phyloP scores from a whole-genome alignment of 2,797 vertebrate species.

The Mormyrus proboscirostris region DNA sequence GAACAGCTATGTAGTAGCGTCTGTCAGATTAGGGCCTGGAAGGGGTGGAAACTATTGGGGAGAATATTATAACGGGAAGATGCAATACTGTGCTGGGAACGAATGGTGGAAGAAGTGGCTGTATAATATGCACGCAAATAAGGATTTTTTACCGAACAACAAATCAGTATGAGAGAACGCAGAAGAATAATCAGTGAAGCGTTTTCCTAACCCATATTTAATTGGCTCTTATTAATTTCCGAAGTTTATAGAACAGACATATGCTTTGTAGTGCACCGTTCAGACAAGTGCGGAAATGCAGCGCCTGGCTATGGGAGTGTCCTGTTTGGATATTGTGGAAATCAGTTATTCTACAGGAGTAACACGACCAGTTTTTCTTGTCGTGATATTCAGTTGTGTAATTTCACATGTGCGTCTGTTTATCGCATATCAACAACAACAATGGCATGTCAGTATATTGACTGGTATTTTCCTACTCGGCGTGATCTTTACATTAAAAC shows the following conservation, averaged over 20 bases:
- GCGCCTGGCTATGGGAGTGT: not conserved
- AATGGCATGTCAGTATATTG: not conserved
- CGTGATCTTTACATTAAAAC: not conserved
- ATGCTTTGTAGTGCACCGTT: not conserved
- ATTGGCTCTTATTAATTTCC: not conserved
- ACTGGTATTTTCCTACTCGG: not conserved
- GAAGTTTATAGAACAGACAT: not conserved
- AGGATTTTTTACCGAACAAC: not conserved
- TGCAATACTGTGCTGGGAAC: not conserved
- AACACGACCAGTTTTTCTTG: constrained; percentile 27
- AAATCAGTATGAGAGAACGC: not conserved
- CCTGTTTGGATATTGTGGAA: constrained; percentile 15
- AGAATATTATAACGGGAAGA: not conserved
- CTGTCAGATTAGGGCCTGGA: not conserved
- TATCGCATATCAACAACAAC: not conserved
- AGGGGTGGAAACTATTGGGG: not conserved
- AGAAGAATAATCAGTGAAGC: not conserved
- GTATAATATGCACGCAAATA: not conserved
- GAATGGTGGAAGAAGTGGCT: not conserved
- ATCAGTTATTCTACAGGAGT: constrained; percentile 11
- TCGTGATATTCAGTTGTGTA: constrained; percentile 13
- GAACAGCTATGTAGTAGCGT: not conserved
- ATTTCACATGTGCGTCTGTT: not conserved
- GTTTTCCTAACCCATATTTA: not conserved
- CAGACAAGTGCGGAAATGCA: not conserved